Conservation (phyloP, 2,888 invertebrate species). For the Myopa testacea region DNA sequence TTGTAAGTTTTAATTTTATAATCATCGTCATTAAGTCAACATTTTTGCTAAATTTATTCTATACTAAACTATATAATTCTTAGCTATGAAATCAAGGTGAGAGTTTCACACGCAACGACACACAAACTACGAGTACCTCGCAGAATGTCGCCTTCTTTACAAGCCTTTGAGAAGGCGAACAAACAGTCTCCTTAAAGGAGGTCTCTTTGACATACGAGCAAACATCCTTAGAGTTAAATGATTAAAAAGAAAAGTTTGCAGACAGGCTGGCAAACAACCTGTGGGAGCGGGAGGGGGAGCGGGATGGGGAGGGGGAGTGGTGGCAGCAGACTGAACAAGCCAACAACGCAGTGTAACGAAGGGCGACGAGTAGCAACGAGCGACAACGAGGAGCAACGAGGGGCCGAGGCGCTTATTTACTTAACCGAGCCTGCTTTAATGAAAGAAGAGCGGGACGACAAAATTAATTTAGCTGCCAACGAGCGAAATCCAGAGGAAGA, state of each 20-base stretch:
- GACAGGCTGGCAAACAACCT: constrained; percentile 6
- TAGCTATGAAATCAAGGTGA: too few relatives aligned
- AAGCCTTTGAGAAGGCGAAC: background rate
- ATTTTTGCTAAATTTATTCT: too few relatives aligned
- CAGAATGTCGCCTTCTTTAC: background rate
- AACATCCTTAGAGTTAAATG: constrained; percentile 23
- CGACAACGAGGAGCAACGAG: too few relatives aligned
- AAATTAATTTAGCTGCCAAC: constrained; percentile 24
- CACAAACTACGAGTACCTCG: background rate
- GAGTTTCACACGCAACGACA: too few relatives aligned
- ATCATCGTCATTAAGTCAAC: too few relatives aligned
- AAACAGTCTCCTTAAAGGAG: constrained; percentile 4
- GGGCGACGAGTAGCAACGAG: too few relatives aligned
- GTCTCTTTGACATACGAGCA: constrained; percentile 13
- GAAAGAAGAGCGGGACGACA: constrained; percentile 2
- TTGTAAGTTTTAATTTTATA: too few relatives aligned
- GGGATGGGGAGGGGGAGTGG: background rate
- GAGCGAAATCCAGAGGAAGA: background rate
- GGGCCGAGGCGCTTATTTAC: too few relatives aligned
- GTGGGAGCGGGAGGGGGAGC: too few relatives aligned
- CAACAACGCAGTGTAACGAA: too few relatives aligned
- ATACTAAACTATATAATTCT: too few relatives aligned
- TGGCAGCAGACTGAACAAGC: background rate
- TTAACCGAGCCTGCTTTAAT: background rate
- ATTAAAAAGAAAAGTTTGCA: constrained; percentile 25